Evolutionary conservation across 2,113 vertebrate species (phyloP), one percentile per base, ranked within the genome.

Genomic region (Cinclus mexicanus): DNA sequence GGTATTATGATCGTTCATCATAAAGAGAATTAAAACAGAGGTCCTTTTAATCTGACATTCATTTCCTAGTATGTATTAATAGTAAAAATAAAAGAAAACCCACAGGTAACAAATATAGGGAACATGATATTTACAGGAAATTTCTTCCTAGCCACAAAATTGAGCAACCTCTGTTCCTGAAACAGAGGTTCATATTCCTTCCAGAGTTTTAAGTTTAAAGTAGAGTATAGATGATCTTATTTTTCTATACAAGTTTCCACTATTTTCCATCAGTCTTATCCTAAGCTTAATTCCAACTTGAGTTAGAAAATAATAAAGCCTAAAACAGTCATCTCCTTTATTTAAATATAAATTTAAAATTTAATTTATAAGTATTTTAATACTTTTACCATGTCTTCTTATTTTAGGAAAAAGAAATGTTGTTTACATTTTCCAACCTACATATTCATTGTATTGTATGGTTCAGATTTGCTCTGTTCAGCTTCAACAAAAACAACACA

Each of bases 1-100:
- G 10, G 6, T 6, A 46, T 82, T 69, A 61, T 22, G 20, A 37
- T 61, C 0, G 0, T 53, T 12, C 5, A 10, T 52, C 14, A 59
- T 42, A 46, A 9, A 79, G 35, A 46, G 9, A 12, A 78, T 70
- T 82, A 65, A 74, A 82, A 46, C 10, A 74, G 50, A 78, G 8
- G 14, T 82, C 8, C 5, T 74, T 90, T 85, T 70, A 88, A 79
- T 88, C 6, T 67, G 28, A 55, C 10, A 68, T 75, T 79, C 2
- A 74, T 65, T 87, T 69, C 39, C 44, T 44, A n/a, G 5, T 17
- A 3, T 52, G n/a, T 64, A 44, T 64, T 83, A 47, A 71, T 16
- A 64, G 9, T 10, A 56, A 67, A 68, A 68, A 37, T 50, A 61
- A 87, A 87, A 92, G 15, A 80, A 86, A 77, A 3, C 1, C 6